Base-by-base conservation (phyloP, 2,113 vertebrate species). In the Lamprologus tigripictilis region DNA sequence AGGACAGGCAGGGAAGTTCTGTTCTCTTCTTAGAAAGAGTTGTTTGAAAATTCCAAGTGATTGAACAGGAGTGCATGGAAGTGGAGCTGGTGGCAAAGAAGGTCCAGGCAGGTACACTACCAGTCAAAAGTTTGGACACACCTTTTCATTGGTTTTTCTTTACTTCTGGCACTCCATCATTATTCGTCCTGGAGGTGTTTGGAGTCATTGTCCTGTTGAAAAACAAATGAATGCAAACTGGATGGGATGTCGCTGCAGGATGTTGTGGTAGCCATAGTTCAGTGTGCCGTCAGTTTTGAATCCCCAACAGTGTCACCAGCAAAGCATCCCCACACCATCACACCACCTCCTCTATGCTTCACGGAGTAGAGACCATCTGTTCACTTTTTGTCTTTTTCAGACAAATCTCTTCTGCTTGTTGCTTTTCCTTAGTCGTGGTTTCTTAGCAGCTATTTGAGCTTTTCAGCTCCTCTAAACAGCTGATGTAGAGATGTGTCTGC, bases 161-260 rank as follows among this genome's bases (percentile, higher is more conserved):
- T 7, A 55, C 21, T 55, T 55, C 21, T 13, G 10, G 10, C 10
- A 6, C 53, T 54, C 53, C 53, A 54, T 23, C 53, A 54, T 23
- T 55, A 13, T 0, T 0, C 3, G 4, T 23, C 53, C 53, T 23
- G 53, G 6, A 23, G 0, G 11, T 23, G 21, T 13, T 55, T 54
- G 51, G 1, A 2, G 51, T 54, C 51, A 54, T 54, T 54, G n/a
- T 54, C 51, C 51, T 54, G 51, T 4, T 12, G 51, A 55, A 55
- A 55, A 26, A 26, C 21, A 55, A 55, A 55, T 55, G 21, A 55
- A 13, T 12, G 11, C 21, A 0, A 55, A 55, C 1, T 1, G 21
- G 53, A 23, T 55, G 53, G 21, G 11, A 55, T 55, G 53, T 55
- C 2, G 53, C 53, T 55, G 21, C 53, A 23, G 21, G 53, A 23